Conservation (phyloP, 2,113 vertebrate species). For the Dunckerocampus dactyliophorus region DNA sequence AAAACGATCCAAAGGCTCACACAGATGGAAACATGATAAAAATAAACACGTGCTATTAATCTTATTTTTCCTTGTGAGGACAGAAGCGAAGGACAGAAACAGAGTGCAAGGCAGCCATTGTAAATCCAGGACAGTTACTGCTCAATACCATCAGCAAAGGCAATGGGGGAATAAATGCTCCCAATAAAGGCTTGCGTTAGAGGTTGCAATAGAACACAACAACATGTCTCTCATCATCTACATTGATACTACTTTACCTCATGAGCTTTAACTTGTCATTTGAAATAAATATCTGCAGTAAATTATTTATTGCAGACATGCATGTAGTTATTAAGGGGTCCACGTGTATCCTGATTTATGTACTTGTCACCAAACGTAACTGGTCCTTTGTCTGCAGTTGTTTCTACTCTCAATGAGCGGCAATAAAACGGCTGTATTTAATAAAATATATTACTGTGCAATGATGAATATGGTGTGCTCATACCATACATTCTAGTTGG, state of each 20-base stretch:
- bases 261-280: neutral
- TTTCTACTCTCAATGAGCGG: neutral
- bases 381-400: neutral
- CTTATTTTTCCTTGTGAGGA: constrained; percentile 16
- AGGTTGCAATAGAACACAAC: constrained; percentile 38
- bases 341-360: neutral
- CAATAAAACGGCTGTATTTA: too few species aligned
- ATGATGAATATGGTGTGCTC: too few species aligned
- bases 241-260: neutral
- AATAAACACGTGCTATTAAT: constrained; percentile 40
- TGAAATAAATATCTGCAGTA: neutral
- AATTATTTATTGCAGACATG: neutral
- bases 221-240: constrained; percentile 24
- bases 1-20: constrained; percentile 16
- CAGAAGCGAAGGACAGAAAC: constrained; percentile 29
- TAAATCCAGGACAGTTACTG: constrained; percentile 69
- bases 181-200: constrained; percentile 56
- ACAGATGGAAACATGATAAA: constrained; percentile 31
- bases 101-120: constrained; percentile 21
- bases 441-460: too few species aligned
- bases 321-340: neutral
- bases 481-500: too few species aligned
- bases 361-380: neutral
- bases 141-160: constrained; percentile 59
- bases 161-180: constrained; percentile 64